Percentiles rank a stretch among this genome's conserved stretches.
Evolutionary conservation across 2,888 invertebrate genomes (phyloP).

Genomic region (Scelioninae gen. 2): DNA sequence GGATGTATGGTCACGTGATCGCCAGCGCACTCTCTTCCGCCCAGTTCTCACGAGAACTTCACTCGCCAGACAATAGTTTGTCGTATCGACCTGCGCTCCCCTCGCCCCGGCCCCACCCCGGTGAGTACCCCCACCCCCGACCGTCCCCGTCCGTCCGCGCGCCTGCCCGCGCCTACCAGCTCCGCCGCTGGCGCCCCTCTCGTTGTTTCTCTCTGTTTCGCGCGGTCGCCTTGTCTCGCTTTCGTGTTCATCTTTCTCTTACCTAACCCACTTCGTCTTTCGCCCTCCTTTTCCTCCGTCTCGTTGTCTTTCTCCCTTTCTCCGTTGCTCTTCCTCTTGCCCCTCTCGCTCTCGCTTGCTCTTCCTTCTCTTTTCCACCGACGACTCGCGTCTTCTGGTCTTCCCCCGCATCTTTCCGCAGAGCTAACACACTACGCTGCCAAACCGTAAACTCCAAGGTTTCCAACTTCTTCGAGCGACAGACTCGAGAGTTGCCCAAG

Average conservation of each 20-base stretch:
- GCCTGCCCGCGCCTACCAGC: not conserved
- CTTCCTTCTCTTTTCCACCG: not conserved
- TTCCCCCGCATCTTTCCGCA: slow-evolving; percentile 64
- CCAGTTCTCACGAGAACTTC: slow-evolving; percentile 68
- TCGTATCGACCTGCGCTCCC: slow-evolving; percentile 70
- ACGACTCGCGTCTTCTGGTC: slow-evolving; percentile 44
- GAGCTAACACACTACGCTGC: slow-evolving; percentile 63
- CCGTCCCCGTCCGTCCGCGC: not conserved
- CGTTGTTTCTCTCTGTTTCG: slow-evolving; percentile 31
- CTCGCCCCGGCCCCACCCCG: slow-evolving; percentile 41
- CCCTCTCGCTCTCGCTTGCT: slow-evolving; percentile 6
- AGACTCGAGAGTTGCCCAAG: slow-evolving; percentile 47
- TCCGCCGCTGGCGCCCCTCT: slow-evolving; percentile 31
- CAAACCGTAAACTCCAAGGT: slow-evolving; percentile 64
- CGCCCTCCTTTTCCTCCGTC: slow-evolving; percentile 13
- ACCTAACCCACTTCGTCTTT: slow-evolving; percentile 1
- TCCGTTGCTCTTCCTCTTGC: too few species aligned
- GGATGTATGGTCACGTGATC: slow-evolving; percentile 63
- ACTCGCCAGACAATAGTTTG: slow-evolving; percentile 71
- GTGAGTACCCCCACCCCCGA: slow-evolving; percentile 8
- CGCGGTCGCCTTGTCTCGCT: not conserved
- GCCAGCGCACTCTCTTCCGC: slow-evolving; percentile 64
- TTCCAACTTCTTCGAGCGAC: slow-evolving; percentile 61
- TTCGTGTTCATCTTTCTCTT: slow-evolving; percentile 13
- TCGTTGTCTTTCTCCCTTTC: not conserved